A percentile compares a stretch with the other conserved stretches of the same genome.
Conservation (phyloP, 2,113 vertebrate species). For the Anser brachyrhynchus region DNA sequence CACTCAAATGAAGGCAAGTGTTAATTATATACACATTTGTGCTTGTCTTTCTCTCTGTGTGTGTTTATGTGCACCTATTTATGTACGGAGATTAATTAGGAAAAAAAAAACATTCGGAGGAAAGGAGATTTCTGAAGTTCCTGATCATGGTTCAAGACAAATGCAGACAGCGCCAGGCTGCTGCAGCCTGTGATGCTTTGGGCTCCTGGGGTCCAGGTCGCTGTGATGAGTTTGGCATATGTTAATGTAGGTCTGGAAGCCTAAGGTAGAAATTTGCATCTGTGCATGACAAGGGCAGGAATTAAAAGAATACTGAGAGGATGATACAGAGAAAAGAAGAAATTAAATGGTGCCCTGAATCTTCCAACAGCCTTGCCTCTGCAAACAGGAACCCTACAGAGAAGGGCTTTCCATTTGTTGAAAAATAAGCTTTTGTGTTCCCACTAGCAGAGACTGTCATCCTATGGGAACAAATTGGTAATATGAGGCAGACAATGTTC, state of each 20-base stretch:
- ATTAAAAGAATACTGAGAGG: background rate
- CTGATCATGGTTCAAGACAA: background rate
- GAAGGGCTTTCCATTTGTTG: background rate
- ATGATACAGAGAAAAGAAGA: background rate
- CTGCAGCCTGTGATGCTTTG: accelerated
- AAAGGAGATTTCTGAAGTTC: background rate
- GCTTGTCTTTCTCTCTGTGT: background rate
- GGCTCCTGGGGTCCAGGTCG: background rate
- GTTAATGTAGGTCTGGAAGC: conserved; percentile 7
- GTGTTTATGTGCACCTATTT: background rate
- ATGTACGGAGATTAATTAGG: background rate
- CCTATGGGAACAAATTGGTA: background rate
- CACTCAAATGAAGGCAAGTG: background rate
- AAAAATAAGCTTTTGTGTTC: background rate
- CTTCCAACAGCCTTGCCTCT: background rate
- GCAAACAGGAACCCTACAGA: background rate
- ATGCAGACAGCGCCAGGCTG: background rate
- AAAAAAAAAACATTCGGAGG: background rate
- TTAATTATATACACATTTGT: background rate
- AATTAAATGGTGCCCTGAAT: background rate
- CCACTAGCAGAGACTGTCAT: background rate
- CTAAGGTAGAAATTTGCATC: background rate
- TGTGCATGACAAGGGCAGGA: background rate
- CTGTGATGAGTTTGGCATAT: accelerated
- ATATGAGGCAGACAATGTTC: background rate